Base-by-base conservation (phyloP, 2,888 invertebrate species). In the Bruchidius siliquastri region DNA sequence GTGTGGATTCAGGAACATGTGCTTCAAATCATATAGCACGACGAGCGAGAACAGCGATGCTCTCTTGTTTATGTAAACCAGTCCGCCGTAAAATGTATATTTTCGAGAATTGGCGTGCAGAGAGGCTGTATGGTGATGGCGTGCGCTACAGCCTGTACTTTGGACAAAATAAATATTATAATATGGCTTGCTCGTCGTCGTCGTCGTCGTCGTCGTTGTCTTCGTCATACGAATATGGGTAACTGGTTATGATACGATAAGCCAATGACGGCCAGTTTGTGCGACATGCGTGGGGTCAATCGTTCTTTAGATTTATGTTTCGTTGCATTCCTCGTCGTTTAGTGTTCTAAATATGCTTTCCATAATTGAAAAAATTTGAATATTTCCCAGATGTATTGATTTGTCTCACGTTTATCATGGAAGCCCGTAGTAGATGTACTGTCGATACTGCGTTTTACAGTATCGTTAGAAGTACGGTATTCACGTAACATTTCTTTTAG, bases 11-110 rank as follows among this genome's bases (percentile, higher is more conserved):
- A 74, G 80, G 81, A 82, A 82, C 83, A 83, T 83, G 82, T 83
- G 83, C 82, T 82, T 82, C 82, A 81, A 83, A 83, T 83, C 83
- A 83, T 83, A 83, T 80, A 81, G 79, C 82, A 81, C 82, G 81
- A 76, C 78, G 79, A 78, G 74, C 79, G 77, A 79, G 80, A 79
- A 82, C 81, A 80, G 79, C 81, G 76, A 80, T 80, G 81, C 82
- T 81, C 81, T 82, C 82, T 83, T 82, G 82, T 82, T 81, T 81
- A 80, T 81, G 81, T 79, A 79, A 79, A 80, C 78, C 79, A 79
- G 77, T 78, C 80, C 81, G 78, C 81, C 81, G 79, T 81, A 82
- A 82, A 81, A 78, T 79, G 80, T 79, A 81, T 82, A 82, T 81
- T 80, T 80, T 49, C 49, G 49, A 77, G 80, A 78, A 82, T 82